Base-by-base conservation (phyloP, 2,888 invertebrate genomes). In the Callyntrura sp. region DNA sequence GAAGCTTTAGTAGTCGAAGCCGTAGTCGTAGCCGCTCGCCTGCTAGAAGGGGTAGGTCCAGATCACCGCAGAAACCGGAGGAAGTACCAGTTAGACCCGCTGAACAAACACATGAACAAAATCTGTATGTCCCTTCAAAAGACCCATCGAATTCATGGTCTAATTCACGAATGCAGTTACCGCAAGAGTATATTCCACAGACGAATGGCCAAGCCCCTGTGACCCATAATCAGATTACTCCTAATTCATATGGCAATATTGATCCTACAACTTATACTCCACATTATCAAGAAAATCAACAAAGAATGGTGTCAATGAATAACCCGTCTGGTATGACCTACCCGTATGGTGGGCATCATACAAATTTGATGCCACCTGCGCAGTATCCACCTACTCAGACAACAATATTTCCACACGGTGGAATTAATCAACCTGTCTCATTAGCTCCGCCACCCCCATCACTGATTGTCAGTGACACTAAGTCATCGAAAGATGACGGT, bases 1-100 rank as follows among this genome's bases (percentile, higher is more conserved):
- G 90, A 78, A 93, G 93, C 23, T 82, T 57, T 17, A 81, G 93
- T 76, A 81, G 93, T 76, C 62, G 91, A 48, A 91, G 91, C 68
- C 68, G 92, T 51, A 91, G 91, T 68, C 84, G 88, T 12, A 90
- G 85, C 20, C 81, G 73, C 11, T 85, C 91, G 6, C 88, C 89
- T 82, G 55, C 88, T 55, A 25, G 73, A 57, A 85, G 91, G 55
- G 78, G 48, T 0, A 65, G 91, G 76, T 90, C 90, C 35, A 20
- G 88, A 57, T 83, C 88, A 9, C 88, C 82, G 48, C 79, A 60
- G 11, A 88, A 60, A 28, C 68, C 70, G 0, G 90, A 89, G 17
- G 92, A 92, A 88, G 90, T 91, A 20, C 88, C 91, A 4, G n/a
- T 88, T 12, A 78, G 70, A 17, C 55, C 79, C 9, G 2, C 35